A percentile compares a stretch with the other conserved stretches of the same genome.
Evolutionary conservation across 2,888 invertebrate species (phyloP).

Genomic region (Crocallis elinguaria): DNA sequence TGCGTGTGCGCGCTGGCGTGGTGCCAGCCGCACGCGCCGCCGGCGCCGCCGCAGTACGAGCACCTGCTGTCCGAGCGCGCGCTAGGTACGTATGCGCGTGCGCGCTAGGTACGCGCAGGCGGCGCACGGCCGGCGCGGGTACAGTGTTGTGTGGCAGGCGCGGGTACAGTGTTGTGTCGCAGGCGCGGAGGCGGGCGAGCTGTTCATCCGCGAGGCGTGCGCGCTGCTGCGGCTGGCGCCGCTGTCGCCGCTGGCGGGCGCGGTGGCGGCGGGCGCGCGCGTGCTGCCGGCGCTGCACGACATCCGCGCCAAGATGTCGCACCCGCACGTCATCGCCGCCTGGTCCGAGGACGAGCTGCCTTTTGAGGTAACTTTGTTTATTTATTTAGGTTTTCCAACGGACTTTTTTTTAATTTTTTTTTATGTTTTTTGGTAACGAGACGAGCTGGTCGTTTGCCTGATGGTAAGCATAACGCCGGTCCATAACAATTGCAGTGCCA

Average conservation of each 20-base stretch:
- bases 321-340: constrained; percentile 91
- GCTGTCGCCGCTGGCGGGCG: constrained; percentile 92
- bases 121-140: too few relatives aligned
- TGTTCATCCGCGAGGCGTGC: constrained; percentile 97
- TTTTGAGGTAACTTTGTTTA: constrained; percentile 78
- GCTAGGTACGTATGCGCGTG: constrained; percentile 47
- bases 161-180: constrained; percentile 53
- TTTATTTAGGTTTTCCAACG: neutral
- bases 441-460: too few relatives aligned
- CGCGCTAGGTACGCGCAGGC: neutral
- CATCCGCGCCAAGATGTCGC: constrained; percentile 86
- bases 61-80: constrained; percentile 66
- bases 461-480: too few relatives aligned
- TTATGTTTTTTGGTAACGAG: too few relatives aligned
- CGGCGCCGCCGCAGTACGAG: constrained; percentile 62
- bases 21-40: constrained; percentile 66
- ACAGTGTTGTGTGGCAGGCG: too few relatives aligned
- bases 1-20: constrained; percentile 78
- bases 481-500: too few relatives aligned
- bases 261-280: constrained; percentile 96
- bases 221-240: constrained; percentile 92
- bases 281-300: constrained; percentile 97
- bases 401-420: too few relatives aligned
- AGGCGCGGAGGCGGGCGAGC: constrained; percentile 91
- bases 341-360: constrained; percentile 99